These are phyloP conservation scores for Macaria notata DNA, from an alignment of 2,888 invertebrate genomes.

Conservation along the genomic window DNA sequence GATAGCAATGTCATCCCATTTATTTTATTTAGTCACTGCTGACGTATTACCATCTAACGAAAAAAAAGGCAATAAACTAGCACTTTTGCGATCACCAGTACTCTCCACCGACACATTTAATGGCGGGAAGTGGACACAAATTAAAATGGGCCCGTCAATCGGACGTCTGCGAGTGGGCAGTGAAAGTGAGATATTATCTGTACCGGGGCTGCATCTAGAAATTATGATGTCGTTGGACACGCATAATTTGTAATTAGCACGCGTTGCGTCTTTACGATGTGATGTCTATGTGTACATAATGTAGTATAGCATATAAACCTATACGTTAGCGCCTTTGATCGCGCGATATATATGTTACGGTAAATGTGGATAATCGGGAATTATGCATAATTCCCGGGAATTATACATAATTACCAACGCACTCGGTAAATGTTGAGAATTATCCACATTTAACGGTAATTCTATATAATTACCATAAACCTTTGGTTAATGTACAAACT, in stretches of 20 bases:
- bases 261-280: conserved; percentile 4
- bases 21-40: too few relatives aligned
- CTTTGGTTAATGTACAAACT: too few relatives aligned
- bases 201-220: conserved; percentile 24
- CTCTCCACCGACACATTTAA: conserved; percentile 56
- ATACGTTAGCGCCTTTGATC: too few relatives aligned
- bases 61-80: background rate
- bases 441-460: too few relatives aligned
- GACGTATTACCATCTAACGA: too few relatives aligned
- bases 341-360: too few relatives aligned
- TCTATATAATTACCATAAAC: too few relatives aligned
- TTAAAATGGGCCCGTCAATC: conserved; percentile 68
- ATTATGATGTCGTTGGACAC: conserved; percentile 30
- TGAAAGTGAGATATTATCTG: conserved; percentile 63
- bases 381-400: too few relatives aligned
- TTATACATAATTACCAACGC: too few relatives aligned
- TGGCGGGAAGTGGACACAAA: conserved; percentile 71
- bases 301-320: background rate
- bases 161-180: conserved; percentile 62
- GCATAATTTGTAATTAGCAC: conserved; percentile 25
- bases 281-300: conserved; percentile 1
- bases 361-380: too few relatives aligned
- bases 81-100: conserved; percentile 30
- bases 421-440: too few relatives aligned
- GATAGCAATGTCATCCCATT: too few relatives aligned